Conservation (phyloP, 1,140 invertebrate species). For the Musca domestica region DNA sequence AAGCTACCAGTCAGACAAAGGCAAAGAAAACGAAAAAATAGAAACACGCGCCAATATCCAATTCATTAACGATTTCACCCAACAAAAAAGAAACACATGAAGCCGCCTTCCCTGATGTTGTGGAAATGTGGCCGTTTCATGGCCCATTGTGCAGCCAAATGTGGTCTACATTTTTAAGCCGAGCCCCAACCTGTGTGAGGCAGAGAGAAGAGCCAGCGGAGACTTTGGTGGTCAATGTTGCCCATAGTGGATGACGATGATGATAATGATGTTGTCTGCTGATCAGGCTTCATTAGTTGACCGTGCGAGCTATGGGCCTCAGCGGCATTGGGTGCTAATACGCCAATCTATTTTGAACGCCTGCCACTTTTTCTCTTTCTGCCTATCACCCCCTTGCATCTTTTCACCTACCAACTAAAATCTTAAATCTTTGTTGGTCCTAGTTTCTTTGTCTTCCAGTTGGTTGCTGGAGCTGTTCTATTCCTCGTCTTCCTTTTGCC, state of each 20-base stretch:
- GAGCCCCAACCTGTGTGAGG: not conserved
- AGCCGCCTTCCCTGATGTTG: not conserved
- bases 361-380: not conserved
- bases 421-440: too few relatives aligned
- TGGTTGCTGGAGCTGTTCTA: too few relatives aligned
- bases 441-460: too few relatives aligned
- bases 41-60: constrained; percentile 20
- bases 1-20: not conserved
- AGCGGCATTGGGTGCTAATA: not conserved
- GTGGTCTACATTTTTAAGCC: too few relatives aligned
- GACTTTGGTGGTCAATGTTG: not conserved
- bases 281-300: not conserved
- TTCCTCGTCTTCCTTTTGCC: not conserved
- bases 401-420: too few relatives aligned
- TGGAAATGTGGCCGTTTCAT: too few relatives aligned
- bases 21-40: not conserved
- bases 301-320: not conserved
- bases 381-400: too few relatives aligned
- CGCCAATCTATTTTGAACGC: constrained; percentile 6
- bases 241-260: not conserved
- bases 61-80: constrained; percentile 22
- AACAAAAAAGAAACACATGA: not conserved
- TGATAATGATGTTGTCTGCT: constrained; percentile 16
- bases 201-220: not conserved
- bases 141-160: too few relatives aligned